Conservation (phyloP, 2,797 vertebrate species). For the Naso thynnoides region DNA sequence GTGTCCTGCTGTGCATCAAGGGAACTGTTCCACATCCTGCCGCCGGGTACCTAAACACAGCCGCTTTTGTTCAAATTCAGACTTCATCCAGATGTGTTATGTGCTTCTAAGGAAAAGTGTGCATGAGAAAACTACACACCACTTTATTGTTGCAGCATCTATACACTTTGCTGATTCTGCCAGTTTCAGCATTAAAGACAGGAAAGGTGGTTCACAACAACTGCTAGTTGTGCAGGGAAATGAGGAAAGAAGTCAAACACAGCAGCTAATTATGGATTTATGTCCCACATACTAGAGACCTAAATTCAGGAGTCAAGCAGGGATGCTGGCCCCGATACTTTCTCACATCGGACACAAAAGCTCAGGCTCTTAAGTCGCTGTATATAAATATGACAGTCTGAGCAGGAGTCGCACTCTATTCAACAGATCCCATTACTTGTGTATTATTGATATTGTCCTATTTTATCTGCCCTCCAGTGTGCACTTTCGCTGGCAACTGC, state of each 20-base stretch:
- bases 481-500: constrained; percentile 45
- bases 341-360: constrained; percentile 61
- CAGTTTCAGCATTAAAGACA: constrained; percentile 10
- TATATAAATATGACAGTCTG: constrained; percentile 53
- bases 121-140: not conserved
- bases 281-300: constrained; percentile 81
- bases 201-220: constrained; percentile 50
- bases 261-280: constrained; percentile 75
- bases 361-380: constrained; percentile 41
- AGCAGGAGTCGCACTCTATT: constrained; percentile 35
- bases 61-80: constrained; percentile 55
- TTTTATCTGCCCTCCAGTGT: constrained; percentile 63
- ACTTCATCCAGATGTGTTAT: constrained; percentile 4
- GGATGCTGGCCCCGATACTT: constrained; percentile 59
- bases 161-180: constrained; percentile 44
- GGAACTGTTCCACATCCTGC: constrained; percentile 82
- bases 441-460: constrained; percentile 76
- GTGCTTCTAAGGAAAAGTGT: too few species aligned
- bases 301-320: constrained; percentile 75
- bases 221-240: constrained; percentile 58
- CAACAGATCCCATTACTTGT: constrained; percentile 62
- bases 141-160: constrained; percentile 24
- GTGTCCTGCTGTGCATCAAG: constrained; percentile 79
- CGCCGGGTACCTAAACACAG: constrained; percentile 31
- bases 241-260: constrained; percentile 66